A percentile compares a stretch with the other conserved stretches of the same genome.
These are phyloP conservation scores for Elanus axillaris DNA, from an alignment of 2,113 vertebrate species.

Conservation along the genomic window DNA sequence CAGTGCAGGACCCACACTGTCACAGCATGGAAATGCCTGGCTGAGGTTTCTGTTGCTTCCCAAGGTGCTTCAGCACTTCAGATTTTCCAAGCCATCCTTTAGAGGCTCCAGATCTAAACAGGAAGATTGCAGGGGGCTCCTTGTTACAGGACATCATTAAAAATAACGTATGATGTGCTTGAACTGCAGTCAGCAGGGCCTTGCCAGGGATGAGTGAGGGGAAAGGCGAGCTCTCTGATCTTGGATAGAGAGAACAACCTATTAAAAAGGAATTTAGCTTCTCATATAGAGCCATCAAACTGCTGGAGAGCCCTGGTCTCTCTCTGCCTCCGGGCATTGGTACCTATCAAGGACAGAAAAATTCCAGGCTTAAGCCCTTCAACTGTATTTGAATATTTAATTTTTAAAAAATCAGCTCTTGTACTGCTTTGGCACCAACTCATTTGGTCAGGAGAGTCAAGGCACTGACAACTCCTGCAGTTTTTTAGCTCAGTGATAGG, in stretches of 20 bases:
- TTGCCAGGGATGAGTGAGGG: not conserved
- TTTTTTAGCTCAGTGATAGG: not conserved
- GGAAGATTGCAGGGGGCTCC: conserved; percentile 26
- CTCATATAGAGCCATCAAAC: conserved; percentile 21
- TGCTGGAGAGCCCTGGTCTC: not conserved
- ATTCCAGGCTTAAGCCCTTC: not conserved
- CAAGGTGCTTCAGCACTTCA: not conserved
- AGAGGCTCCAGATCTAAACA: not conserved
- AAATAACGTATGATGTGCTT: not conserved
- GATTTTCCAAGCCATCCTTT: not conserved
- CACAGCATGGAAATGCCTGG: rapidly evolving
- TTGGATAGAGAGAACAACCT: conserved; percentile 9
- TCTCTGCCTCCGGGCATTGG: not conserved
- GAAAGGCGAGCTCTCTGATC: conserved; percentile 41
- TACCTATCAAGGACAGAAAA: conserved; percentile 19
- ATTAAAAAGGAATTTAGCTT: conserved; percentile 47
- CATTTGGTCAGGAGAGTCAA: not conserved
- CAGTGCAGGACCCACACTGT: rapidly evolving
- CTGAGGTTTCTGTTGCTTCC: not conserved
- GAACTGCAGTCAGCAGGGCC: not conserved
- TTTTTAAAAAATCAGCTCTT: not conserved
- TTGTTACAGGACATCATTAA: conserved; percentile 54
- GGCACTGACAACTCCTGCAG: not conserved
- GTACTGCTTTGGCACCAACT: not conserved
- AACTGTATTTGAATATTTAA: not conserved